Conservation (phyloP, 2,797 vertebrate genomes). For the Sarcophilus harrisii region DNA sequence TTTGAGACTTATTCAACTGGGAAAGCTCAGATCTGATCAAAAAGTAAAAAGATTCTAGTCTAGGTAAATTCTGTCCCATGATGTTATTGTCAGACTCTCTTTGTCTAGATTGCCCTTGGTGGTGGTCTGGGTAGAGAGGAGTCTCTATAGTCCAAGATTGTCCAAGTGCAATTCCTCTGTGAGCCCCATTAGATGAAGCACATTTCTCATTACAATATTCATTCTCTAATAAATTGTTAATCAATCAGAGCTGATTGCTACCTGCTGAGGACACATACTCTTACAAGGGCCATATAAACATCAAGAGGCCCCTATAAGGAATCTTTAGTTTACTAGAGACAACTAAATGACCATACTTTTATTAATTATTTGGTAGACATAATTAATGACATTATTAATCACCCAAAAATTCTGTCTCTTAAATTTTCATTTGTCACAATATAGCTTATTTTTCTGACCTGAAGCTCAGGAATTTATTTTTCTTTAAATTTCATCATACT, state of each 20-base stretch:
- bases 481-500: not conserved
- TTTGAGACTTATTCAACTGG: no score
- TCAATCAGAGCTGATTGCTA: not conserved
- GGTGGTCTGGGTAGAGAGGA: no score
- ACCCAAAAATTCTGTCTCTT: not conserved
- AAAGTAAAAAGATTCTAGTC: no score
- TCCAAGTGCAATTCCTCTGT: no score
- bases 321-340: not conserved
- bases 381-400: not conserved
- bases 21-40: no score
- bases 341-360: not conserved
- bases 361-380: not conserved
- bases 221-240: not conserved
- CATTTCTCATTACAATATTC: not conserved
- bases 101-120: no score
- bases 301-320: not conserved
- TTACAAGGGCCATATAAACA: not conserved
- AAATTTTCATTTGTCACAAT: not conserved
- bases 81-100: no score
- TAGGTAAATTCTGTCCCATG: no score
- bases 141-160: no score
- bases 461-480: not conserved
- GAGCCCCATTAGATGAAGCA: no score
- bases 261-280: not conserved
- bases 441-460: not conserved